Conservation (phyloP, 2,113 vertebrate species). For the Lates calcarifer region DNA sequence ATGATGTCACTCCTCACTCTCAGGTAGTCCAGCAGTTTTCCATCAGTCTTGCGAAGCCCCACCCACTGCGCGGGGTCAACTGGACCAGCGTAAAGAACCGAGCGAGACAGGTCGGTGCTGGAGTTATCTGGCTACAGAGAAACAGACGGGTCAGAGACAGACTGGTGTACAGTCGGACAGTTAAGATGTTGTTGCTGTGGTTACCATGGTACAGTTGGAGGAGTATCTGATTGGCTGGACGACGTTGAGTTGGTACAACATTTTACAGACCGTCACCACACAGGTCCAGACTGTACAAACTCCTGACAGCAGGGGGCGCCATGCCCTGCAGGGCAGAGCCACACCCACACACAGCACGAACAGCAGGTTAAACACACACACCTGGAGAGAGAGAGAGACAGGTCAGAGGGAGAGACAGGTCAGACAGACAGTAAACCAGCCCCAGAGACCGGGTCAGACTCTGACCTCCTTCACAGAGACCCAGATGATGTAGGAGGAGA, state of each 20-base stretch:
- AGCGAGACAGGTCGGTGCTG: conserved; percentile 83
- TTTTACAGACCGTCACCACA: conserved; percentile 95
- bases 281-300: conserved; percentile 96
- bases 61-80: conserved; percentile 95
- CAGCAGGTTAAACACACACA: conserved; percentile 89
- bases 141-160: conserved; percentile 3
- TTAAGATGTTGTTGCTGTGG: neutral
- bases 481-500: conserved; percentile 96
- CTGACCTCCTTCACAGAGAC: conserved; percentile 91
- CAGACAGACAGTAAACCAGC: neutral
- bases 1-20: conserved; percentile 83
- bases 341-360: conserved; percentile 93
- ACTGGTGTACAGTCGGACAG: neutral
- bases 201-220: conserved; percentile 90
- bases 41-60: conserved; percentile 87
- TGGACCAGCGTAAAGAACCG: conserved; percentile 88
- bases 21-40: conserved; percentile 90
- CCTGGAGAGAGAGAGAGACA: conserved; percentile 82
- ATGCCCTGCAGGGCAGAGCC: conserved; percentile 90
- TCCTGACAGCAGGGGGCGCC: conserved; percentile 91
- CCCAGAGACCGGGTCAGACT: neutral
- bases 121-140: conserved; percentile 72
- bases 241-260: conserved; percentile 94
- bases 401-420: conserved; percentile 38
- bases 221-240: conserved; percentile 90